Evolutionary conservation across 2,113 vertebrate species (phyloP).

Genomic region (Grammomys dolichurus): DNA sequence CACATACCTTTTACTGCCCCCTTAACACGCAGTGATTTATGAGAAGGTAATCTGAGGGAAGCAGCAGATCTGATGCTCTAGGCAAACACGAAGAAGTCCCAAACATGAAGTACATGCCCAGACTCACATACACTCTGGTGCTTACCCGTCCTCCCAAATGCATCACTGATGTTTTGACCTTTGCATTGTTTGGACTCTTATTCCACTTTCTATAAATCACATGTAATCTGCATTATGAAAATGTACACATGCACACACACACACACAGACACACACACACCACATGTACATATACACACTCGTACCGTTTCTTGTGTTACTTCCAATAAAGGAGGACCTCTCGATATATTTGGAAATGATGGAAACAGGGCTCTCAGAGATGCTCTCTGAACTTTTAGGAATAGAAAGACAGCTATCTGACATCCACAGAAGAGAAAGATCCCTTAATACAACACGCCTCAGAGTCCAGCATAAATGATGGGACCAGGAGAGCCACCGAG

Average conservation of each 20-base stretch:
- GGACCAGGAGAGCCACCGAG: background rate
- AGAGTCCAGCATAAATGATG: background rate
- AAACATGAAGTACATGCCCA: too few relatives aligned
- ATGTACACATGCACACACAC: background rate
- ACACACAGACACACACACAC: background rate
- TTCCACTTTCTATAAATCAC: background rate
- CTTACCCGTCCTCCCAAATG: background rate
- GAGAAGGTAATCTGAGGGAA: background rate
- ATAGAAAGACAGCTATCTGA: background rate
- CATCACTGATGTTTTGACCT: background rate
- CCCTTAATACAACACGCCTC: too few relatives aligned
- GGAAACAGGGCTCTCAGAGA: background rate
- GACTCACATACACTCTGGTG: rapidly evolving
- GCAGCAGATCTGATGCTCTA: background rate
- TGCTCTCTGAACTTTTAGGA: background rate
- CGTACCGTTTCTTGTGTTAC: background rate
- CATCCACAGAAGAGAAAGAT: background rate
- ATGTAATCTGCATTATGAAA: background rate
- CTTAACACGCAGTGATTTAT: background rate
- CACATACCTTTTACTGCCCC: background rate
- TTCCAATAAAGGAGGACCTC: background rate
- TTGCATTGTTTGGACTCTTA: background rate
- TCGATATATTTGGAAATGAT: background rate
- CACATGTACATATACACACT: background rate
- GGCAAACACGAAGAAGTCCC: background rate